A percentile compares a stretch with the other conserved stretches of the same genome.
These are phyloP conservation scores for Falco peregrinus DNA, from an alignment of 2,797 vertebrate species.

Conservation along the genomic window DNA sequence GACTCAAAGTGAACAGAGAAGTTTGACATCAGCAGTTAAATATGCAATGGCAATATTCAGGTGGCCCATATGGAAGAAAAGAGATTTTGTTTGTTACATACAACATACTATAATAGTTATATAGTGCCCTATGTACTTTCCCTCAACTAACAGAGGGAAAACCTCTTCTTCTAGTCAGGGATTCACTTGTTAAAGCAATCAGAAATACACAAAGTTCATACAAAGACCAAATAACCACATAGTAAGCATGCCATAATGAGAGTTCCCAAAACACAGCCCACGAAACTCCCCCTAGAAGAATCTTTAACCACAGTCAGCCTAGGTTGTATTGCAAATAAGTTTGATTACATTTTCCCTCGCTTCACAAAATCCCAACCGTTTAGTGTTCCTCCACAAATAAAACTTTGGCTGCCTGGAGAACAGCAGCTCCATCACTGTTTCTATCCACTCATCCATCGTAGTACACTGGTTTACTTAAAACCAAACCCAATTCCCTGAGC, in stretches of 20 bases:
- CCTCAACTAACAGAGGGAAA: not conserved
- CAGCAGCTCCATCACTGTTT: not conserved
- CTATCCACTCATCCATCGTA: not conserved
- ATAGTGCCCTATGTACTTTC: not conserved
- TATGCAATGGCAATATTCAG: not conserved
- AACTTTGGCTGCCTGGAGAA: not conserved
- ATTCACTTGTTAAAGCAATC: not conserved
- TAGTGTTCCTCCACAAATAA: not conserved
- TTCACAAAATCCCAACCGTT: not conserved
- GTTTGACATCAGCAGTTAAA: not conserved
- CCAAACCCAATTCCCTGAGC: not conserved
- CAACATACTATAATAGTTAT: no score
- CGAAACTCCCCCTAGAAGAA: not conserved
- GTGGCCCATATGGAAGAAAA: not conserved
- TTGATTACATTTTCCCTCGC: not conserved
- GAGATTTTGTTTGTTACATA: not conserved
- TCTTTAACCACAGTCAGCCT: not conserved
- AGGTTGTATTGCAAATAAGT: not conserved
- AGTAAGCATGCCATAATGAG: accelerated
- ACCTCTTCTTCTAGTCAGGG: not conserved
- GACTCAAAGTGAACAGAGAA: not conserved
- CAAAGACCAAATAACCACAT: not conserved
- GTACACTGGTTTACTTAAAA: not conserved
- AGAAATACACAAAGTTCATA: not conserved
- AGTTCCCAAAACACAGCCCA: not conserved